Evolutionary conservation across 1,140 invertebrate species (phyloP), one percentile per base, ranked within the genome.

Genomic region (Saccostrea echinata): DNA sequence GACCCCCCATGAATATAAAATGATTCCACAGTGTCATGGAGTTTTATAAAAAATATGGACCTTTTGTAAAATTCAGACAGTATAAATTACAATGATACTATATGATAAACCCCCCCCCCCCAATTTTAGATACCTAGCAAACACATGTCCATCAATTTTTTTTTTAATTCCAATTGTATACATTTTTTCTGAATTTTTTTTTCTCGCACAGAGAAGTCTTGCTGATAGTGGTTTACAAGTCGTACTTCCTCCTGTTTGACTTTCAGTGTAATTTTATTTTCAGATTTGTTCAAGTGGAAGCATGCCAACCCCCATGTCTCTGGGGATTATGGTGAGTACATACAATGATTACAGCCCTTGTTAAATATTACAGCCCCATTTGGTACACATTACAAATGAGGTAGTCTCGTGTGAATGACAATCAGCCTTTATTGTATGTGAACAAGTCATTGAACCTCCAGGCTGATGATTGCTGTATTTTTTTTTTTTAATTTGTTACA

Each of bases 221-320:
- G 55, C 55, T 57, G 55, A 21, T 57, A 57, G 6, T 57, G 55
- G 13, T 57, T 57, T 57, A 57, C 55, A 57, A 57, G 13, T 21
- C 21, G 13, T 57, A 21, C 3, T 57, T 18, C 55, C 21, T 57
- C 13, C 9, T 18, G 3, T 57, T 57, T 57, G 55, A 12, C 55
- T 43, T 43, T 43, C 43, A 43, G 43, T 43, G 43, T 43, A 8
- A 43, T 3, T 43, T 43, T 43, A n/a, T 51, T 86, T 86, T 76
- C 85, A 86, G 85, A 86, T 80, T 80, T 86, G 16, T 86, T 86
- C 85, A 86, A 86, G 30, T 86, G 85, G 85, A 86, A 86, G 68
- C 85, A 86, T 80, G 85, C 68, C 52, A 86, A 76, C 76, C 85
- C 64, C 35, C 85, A 86, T 27, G 76, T 86, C 33, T 71, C 85